Evolutionary conservation across 2,797 vertebrate genomes (phyloP), one percentile per base, ranked within the genome.

Genomic region (Craterocephalus amniculus): DNA sequence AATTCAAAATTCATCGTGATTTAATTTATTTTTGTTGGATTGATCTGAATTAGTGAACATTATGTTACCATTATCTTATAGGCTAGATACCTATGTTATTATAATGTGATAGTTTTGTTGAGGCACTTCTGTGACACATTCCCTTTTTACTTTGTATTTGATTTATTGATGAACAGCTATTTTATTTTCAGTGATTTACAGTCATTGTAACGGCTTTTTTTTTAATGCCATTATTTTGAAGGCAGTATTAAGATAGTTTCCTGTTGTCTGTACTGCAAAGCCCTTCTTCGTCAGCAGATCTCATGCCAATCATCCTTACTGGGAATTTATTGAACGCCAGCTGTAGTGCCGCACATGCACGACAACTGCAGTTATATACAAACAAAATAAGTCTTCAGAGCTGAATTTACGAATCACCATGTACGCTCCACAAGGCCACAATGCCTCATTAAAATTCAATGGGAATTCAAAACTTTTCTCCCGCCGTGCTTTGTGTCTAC

Each of bases 201-300:
- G n/a, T n/a, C n/a, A n/a, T n/a, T n/a, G n/a, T n/a, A n/a, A n/a
- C n/a, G n/a, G n/a, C n/a, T n/a, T n/a, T n/a, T n/a, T n/a, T n/a
- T n/a, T n/a, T 32, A 32, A 32, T 32, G 31, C 31, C 31, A 32
- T 32, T 80, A 82, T 65, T 87, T 70, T 1, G 58, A 77, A 82
- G 56, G 38, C 2, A 14, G 0, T 0, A 0, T 1, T 4, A 0
- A 0, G 1, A 0, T 0, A 0, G n/a, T 20, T 74, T 83, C 54
- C 57, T 8, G 63, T 77, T 4, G 16, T 69, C 51, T 8, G 2
- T 61, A 12, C 57, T 6, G 24, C 49, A 20, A 18, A 80, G 55
- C 85, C 87, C 83, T 86, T 88, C 88, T 76, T 78, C 80, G 45
- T 84, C 81, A 83, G 85, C 84, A 89, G 43, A 61, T 72, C 75